These are phyloP conservation scores for Hyphantria cunea DNA, from an alignment of 1,140 invertebrate species.

Conservation along the genomic window DNA sequence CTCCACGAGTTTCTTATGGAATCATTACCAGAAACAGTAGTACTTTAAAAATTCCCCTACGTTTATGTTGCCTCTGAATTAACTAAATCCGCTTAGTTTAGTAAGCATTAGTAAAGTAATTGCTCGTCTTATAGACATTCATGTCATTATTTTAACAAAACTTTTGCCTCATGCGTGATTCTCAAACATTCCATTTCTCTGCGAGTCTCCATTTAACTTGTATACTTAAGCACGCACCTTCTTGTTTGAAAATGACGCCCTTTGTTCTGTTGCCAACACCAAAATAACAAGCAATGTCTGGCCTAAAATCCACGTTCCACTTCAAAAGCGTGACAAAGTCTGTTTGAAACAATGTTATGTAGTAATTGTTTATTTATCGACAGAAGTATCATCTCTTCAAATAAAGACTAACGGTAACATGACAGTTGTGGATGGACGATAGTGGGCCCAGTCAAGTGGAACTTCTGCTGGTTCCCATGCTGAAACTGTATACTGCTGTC, in stretches of 20 bases:
- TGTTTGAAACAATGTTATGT: too few relatives aligned
- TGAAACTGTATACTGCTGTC: slow-evolving; percentile 60
- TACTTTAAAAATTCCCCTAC: too few relatives aligned
- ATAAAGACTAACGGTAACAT: slow-evolving; percentile 23
- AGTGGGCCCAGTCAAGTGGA: slow-evolving; percentile 50
- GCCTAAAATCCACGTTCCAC: neutral
- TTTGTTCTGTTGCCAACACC: neutral
- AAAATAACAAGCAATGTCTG: neutral
- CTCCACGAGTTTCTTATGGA: too few relatives aligned
- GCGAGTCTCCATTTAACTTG: neutral
- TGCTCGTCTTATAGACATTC: too few relatives aligned
- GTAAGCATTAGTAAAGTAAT: too few relatives aligned
- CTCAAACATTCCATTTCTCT: neutral
- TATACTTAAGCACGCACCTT: neutral
- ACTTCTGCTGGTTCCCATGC: slow-evolving; percentile 57
- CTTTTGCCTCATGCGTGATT: neutral
- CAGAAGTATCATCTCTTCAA: too few relatives aligned
- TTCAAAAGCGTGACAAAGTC: too few relatives aligned
- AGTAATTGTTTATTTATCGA: too few relatives aligned
- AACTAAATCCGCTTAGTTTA: too few relatives aligned
- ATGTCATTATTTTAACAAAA: too few relatives aligned
- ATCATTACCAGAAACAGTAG: too few relatives aligned
- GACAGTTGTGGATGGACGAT: slow-evolving; percentile 30
- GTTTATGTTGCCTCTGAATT: too few relatives aligned
- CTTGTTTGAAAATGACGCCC: neutral